Percentiles rank a stretch among this genome's conserved stretches.
These are phyloP conservation scores for Acrobasis repandana DNA, from an alignment of 2,888 invertebrate genomes.

Conservation along the genomic window DNA sequence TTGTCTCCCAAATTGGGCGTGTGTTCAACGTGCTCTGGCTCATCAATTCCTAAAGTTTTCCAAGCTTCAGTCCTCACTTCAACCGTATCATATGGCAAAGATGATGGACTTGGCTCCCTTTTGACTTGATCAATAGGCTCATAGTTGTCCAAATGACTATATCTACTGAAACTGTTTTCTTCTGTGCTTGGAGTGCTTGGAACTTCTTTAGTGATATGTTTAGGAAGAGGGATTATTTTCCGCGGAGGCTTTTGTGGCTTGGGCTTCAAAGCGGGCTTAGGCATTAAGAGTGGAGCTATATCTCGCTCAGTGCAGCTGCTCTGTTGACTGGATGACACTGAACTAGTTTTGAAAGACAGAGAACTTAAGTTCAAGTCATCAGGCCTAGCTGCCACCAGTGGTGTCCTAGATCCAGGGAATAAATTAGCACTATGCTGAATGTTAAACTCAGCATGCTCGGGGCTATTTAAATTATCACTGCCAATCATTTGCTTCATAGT, in stretches of 20 bases:
- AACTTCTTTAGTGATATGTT: constrained; percentile 62
- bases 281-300: constrained; percentile 71
- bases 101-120: constrained; percentile 68
- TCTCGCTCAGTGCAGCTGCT: constrained; percentile 66
- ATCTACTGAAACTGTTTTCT: constrained; percentile 78
- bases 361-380: constrained; percentile 76
- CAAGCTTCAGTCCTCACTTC: constrained; percentile 91
- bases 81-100: constrained; percentile 87
- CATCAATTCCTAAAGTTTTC: constrained; percentile 90
- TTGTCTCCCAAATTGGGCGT: constrained; percentile 73
- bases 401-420: constrained; percentile 92
- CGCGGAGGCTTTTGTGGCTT: constrained; percentile 85
- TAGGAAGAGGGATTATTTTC: constrained; percentile 76
- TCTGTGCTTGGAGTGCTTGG: constrained; percentile 57
- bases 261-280: constrained; percentile 83
- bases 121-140: constrained; percentile 77
- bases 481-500: constrained; percentile 92
- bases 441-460: constrained; percentile 87
- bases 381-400: constrained; percentile 85
- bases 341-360: constrained; percentile 71
- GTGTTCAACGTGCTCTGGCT: constrained; percentile 87
- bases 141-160: constrained; percentile 79
- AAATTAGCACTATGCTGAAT: constrained; percentile 89
- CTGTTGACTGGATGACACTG: constrained; percentile 65
- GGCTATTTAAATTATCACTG: constrained; percentile 85